phyloP scores from a whole-genome alignment of 2,888 invertebrate genomes.

The Clitarchus hookeri region DNA sequence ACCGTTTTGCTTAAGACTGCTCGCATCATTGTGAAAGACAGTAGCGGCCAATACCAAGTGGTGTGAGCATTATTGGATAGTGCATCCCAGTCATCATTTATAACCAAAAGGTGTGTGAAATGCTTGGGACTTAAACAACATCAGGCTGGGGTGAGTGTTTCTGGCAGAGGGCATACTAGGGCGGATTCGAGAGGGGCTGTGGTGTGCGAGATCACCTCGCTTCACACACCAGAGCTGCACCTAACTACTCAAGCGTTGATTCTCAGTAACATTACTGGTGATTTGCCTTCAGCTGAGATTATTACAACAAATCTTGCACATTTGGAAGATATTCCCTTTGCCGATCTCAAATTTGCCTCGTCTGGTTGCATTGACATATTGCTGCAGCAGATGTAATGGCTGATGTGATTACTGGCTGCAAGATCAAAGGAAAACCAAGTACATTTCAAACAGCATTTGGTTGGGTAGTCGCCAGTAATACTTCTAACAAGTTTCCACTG shows the following conservation, averaged over 20 bases:
- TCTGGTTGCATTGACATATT: background rate
- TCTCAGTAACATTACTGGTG: background rate
- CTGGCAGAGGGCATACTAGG: background rate
- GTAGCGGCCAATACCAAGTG: too few species aligned
- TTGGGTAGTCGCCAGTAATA: background rate
- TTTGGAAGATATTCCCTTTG: background rate
- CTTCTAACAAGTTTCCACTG: background rate
- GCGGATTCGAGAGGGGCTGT: background rate
- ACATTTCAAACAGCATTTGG: background rate
- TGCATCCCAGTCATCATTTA: background rate
- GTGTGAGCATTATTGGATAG: background rate
- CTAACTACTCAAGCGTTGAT: too few species aligned
- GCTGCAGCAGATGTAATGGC: background rate
- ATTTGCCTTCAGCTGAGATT: background rate
- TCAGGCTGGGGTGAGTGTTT: background rate
- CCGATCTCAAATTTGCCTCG: background rate
- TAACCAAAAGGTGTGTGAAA: background rate
- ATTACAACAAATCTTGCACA: background rate
- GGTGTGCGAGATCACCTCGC: background rate
- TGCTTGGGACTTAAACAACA: background rate
- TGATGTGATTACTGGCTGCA: background rate
- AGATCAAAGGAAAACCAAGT: background rate
- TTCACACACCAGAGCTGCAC: background rate
- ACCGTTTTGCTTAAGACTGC: too few species aligned
- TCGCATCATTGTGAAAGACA: too few species aligned